Evolutionary conservation across 2,888 invertebrate species (phyloP), one percentile per base, ranked within the genome.

Genomic region (Cancer borealis): DNA sequence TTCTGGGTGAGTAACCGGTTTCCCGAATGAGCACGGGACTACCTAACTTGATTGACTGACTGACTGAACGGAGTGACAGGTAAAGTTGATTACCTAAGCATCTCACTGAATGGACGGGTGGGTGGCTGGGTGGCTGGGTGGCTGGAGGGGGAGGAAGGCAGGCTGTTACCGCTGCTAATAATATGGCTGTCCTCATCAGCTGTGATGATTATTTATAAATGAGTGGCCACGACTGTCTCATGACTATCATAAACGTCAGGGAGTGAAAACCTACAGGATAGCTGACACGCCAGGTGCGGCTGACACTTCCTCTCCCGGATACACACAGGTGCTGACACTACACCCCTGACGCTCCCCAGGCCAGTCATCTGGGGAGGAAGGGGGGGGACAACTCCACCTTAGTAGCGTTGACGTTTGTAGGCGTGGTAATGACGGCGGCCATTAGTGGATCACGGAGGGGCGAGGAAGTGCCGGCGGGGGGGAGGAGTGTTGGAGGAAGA

Each of bases 371-470:
- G 73, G 73, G 84, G 17, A 26, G 79, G 79, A 21, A 4, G 66
- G 30, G 26, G 12, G 79, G 79, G 79, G 79, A 12, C 21, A 45
- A 45, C 84, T 84, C 84, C 84, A 84, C 84, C 92, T 92, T 92
- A 79, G 92, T 46, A 47, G 14, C 66, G 92, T 66, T 92, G 92
- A 92, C 92, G 84, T 92, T 92, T 92, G 92, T 92, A 92, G 92
- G 79, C 84, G 92, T 84, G 84, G 79, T 92, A 92, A 92, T 92
- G 92, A 92, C 92, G 92, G 47, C 79, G 60, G 92, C 92, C 92
- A 92, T 92, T 88, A 88, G 92, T 49, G 92, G 84, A 88, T 60
- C 54, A 88, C 88, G 92, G 66, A 87, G 87, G 84, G 60, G 49
- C 21, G 49, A 54, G 87, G 88, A 26, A 49, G 73, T 79, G 73